Evolutionary conservation across 2,888 invertebrate species (phyloP), one percentile per base, ranked within the genome.

Genomic region (Eristalinus sepulchralis): DNA sequence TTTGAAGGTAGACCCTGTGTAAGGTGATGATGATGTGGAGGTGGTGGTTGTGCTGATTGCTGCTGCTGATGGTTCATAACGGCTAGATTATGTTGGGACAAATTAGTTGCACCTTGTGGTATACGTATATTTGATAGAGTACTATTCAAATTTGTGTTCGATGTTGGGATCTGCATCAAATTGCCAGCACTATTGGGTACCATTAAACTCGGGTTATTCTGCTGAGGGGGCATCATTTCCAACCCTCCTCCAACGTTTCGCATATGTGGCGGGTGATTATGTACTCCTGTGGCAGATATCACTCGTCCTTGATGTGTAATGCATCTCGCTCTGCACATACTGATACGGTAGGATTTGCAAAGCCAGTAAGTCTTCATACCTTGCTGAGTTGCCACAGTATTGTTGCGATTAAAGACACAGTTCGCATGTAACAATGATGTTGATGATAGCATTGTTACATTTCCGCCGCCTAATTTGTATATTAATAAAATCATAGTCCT

Each of bases 321-420:
- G 82, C 93, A 93, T 78, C 93, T 90, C 4, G 93, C 93, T 53
- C 93, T 91, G 60, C 93, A 93, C 92, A 93, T 93, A 85, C 92
- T 92, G 82, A 93, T 92, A 33, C 93, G 90, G 89, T 93, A 93
- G 1, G 93, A 93, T 86, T 93, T 93, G 88, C 93, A 93, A 64
- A 93, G 90, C 93, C 93, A 93, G 87, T 93, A 93, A 17, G 93
- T 93, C 90, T 93, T 93, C 93, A 93, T 93, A 84, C 93, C 93
- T 89, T 93, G 93, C 87, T 93, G 93, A 33, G 93, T 93, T 83
- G 93, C 93, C 70, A 93, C 93, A 31, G 93, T 93, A 89, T 93
- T 93, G 89, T 93, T 93, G 57, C 93, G 91, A 89, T 93, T 93
- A 89, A 93, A 93, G 59, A 93, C 92, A 85, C 93, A 93, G 87